These are phyloP conservation scores for Ypsolopha sequella DNA, from an alignment of 2,888 invertebrate species.

Conservation along the genomic window DNA sequence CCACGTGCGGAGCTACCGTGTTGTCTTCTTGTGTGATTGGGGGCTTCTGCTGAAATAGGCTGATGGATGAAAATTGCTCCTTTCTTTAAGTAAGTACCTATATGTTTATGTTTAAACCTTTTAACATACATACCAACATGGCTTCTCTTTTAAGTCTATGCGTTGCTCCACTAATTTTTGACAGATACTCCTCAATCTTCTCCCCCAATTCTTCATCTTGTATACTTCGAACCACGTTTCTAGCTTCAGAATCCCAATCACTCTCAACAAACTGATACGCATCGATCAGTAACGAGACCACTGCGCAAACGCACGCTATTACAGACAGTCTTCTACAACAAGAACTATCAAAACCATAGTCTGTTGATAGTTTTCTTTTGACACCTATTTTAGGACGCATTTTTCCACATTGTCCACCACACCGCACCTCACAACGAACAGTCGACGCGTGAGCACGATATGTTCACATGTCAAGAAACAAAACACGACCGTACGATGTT, in stretches of 20 bases:
- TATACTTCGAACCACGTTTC: slow-evolving; percentile 22
- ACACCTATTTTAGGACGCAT: slow-evolving; percentile 7
- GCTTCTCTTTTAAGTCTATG: slow-evolving; percentile 48
- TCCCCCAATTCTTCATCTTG: slow-evolving; percentile 40
- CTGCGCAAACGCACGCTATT: slow-evolving; percentile 44
- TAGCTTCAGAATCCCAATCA: slow-evolving; percentile 24
- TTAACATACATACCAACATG: slow-evolving; percentile 38
- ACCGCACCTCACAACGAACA: neutral
- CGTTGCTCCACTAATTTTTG: slow-evolving; percentile 22
- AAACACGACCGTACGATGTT: neutral
- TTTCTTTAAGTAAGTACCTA: too few species aligned
- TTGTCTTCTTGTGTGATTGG: slow-evolving; percentile 62
- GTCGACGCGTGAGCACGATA: neutral
- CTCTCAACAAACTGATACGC: slow-evolving; percentile 37
- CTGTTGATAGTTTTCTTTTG: slow-evolving; percentile 17
- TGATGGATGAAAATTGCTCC: too few species aligned
- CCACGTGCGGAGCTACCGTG: slow-evolving; percentile 73
- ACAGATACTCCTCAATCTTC: slow-evolving; percentile 37
- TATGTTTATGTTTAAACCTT: too few species aligned
- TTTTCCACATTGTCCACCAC: slow-evolving; percentile 7
- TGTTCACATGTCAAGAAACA: neutral
- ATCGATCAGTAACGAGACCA: slow-evolving; percentile 45
- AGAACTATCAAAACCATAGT: slow-evolving; percentile 14
- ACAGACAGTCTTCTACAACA: slow-evolving; percentile 44
- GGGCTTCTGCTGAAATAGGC: slow-evolving; percentile 37